Evolutionary conservation across 1,140 invertebrate genomes (phyloP), one percentile per base, ranked within the genome.

Genomic region (Drosophila pachea): DNA sequence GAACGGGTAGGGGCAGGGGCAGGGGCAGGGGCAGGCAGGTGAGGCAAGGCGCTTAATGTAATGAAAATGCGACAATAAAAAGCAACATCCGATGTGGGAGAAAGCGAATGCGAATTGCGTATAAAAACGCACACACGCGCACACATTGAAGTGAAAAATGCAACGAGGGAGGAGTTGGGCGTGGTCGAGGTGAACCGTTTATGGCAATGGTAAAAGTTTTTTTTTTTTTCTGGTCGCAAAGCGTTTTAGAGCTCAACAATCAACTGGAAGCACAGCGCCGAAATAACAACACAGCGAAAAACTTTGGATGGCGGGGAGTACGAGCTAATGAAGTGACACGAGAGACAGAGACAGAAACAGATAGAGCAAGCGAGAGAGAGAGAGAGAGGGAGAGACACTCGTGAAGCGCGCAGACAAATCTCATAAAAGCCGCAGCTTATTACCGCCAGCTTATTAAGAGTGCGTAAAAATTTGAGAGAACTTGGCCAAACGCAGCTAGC

Each of bases 1-100:
- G 32, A n/a, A n/a, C n/a, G n/a, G n/a, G n/a, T n/a, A 22, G 22
- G 22, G 3, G 3, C 1, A 22, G 22, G 22, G 22, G 22, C 22
- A 3, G 1, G 14, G 7, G 4, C n/a, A n/a, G 7, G 31, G 11
- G 40, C 7, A 9, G 11, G 3, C 22, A 22, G 59, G 60, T 59
- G 54, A 65, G 73, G 73, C 65, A 71, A 78, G 22, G 66, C 76
- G 73, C 68, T 84, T 84, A 84, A 84, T 84, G 79, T 84, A 84
- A 84, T 84, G 79, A 84, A 79, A 79, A 84, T 66, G 67, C 62
- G 73, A 73, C 76, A 86, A 76, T 84, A 84, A 78, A 83, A 83
- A 83, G 70, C 75, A 68, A 69, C 68, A 69, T 67, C 73, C 52
- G 62, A 78, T 78, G 78, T 61, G 67, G 56, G 56, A 56, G 35